Base-by-base conservation (phyloP, 2,888 invertebrate genomes). In the Hanleya hanleyi region DNA sequence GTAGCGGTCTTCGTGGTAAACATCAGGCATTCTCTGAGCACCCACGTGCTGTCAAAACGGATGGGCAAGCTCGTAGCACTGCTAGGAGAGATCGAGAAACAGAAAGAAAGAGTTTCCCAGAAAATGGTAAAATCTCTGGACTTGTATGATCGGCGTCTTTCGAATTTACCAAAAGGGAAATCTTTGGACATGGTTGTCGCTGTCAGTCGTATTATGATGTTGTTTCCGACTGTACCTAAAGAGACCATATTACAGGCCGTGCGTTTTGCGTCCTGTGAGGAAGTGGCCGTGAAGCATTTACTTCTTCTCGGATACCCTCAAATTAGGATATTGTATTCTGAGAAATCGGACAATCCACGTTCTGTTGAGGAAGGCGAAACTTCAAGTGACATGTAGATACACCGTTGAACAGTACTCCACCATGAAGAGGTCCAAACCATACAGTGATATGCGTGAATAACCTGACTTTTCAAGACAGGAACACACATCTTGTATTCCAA, bases 221-320 rank as follows among this genome's bases (percentile, higher is more conserved):
- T 86, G 29, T 86, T 86, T 65, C 86, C 86, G 2, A 81, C 79
- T 12, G 79, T 75, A 1, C 73, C 78, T 6, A 68, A 71, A 6
- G 67, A 73, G 18, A 71, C 76, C 3, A 37, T 84, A 22, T 50
- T 76, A 22, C 70, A 74, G n/a, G 69, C 75, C 18, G 70, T 76
- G 6, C 71, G 64, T n/a, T 51, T 73, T 22, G 77, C 80, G 57
- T 73, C 78, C 1, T 68, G 68, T 9, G 86, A 86, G 71, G 78
- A 80, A 6, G 75, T 75, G 4, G 85, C 83, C 4, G 83, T 86
- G 0, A 78, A 75, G 26, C 37, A 79, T 22, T 72, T 85, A 9
- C 57, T 86, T 22, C 64, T 83, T 0, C 77, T 80, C 69, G 81
- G 82, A 1, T 82, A 77, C 69, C 83, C 82, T 33, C 73, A 83